phyloP scores from a whole-genome alignment of 2,888 invertebrate genomes.

The Pseudeuparius sepicola region DNA sequence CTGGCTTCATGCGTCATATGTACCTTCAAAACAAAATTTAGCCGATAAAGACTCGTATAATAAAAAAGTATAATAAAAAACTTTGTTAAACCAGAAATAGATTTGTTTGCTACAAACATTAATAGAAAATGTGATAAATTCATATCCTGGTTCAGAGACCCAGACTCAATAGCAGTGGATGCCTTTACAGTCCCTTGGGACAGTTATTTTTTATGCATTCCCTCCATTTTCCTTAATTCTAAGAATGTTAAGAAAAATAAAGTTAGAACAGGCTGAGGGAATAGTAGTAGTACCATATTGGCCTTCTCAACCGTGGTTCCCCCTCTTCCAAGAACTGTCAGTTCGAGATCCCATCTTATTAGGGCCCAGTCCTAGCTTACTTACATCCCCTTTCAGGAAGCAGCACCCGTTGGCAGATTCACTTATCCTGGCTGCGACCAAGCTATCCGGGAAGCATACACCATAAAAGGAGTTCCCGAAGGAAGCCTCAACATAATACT shows the following conservation, averaged over 20 bases:
- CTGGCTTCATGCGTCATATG: too few relatives aligned
- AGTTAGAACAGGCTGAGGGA: conserved; percentile 25
- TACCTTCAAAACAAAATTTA: too few relatives aligned
- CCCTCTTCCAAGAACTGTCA: too few relatives aligned
- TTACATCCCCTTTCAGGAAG: conserved; percentile 25
- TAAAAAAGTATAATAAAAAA: conserved; percentile 15
- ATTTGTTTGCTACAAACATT: too few relatives aligned
- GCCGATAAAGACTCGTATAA: too few relatives aligned
- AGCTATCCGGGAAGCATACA: conserved; percentile 24
- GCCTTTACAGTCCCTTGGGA: conserved; percentile 25
- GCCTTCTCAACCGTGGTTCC: conserved; percentile 29
- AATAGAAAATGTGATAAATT: conserved; percentile 26
- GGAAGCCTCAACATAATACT: too few relatives aligned
- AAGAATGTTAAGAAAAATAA: conserved; percentile 27
- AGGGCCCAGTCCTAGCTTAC: conserved; percentile 20
- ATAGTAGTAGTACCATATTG: conserved; percentile 28
- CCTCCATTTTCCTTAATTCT: conserved; percentile 27
- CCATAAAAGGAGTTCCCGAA: too few relatives aligned
- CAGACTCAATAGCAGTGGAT: conserved; percentile 22
- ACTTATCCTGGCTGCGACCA: conserved; percentile 27
- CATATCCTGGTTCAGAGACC: too few relatives aligned
- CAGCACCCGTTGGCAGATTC: conserved; percentile 22
- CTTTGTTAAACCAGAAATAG: conserved; percentile 22
- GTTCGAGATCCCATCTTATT: conserved; percentile 24
- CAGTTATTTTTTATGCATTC: conserved; percentile 26